Base-by-base conservation (phyloP, 2,888 invertebrate genomes). In the Platycheirus rosarum region DNA sequence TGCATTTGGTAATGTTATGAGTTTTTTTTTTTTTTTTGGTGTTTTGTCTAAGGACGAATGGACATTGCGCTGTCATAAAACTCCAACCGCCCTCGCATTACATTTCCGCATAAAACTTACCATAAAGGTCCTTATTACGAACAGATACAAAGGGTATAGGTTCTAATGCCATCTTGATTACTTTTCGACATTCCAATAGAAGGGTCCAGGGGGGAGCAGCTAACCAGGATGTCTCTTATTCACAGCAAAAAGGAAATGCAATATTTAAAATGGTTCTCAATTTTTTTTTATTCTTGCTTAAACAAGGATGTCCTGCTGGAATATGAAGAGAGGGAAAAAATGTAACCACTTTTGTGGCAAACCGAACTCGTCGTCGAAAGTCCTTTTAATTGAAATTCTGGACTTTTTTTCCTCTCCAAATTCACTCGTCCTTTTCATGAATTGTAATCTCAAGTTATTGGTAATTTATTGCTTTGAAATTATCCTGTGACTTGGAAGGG, bases 121-220 rank as follows among this genome's bases (percentile, higher is more conserved):
- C 44, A 63, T 14, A 35, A 35, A 60, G 49, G 40, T 57, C 18
- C 57, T 37, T 37, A 44, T 53, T 46, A 46, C 42, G 40, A 66
- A 46, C 16, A 42, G 20, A 9, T 29, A 49, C 35, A 57, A 29
- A 46, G 46, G 62, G 16, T 55, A 14, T 32, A 42, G 23, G 48
- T 63, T 70, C 46, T 57, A 80, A 70, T 75, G 75, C 65, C 75
- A 70, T 75, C 75, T 75, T 80, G 75, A 80, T 75, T 75, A 70
- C 69, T 75, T 65, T 75, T 74, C 49, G 75, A 57, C 63, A 42
- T 32, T 7, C 46, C 55, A 60, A 42, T 32, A 32, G 29, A 32
- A 32, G 8, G 1, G 8, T 32, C 29, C 23, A 6, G 23, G 8
- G 8, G 8, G 29, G 29, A 32, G 8, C 26, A n/a, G n/a, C 6